Evolutionary conservation across 2,797 vertebrate species (phyloP).

Genomic region (Galago senegalensis): DNA sequence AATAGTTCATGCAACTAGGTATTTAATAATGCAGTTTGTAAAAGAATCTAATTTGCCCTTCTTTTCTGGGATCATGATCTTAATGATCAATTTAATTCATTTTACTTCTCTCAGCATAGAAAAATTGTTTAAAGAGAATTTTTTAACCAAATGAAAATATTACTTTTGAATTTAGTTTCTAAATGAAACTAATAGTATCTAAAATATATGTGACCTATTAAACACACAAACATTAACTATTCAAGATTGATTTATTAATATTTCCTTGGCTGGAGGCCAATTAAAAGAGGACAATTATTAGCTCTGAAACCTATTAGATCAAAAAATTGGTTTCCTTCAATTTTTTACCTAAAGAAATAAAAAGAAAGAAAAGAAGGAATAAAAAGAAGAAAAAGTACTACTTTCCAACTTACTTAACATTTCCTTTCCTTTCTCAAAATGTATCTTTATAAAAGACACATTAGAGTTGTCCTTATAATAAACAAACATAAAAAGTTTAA

Average conservation of each 20-base stretch:
- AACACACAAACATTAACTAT: neutral
- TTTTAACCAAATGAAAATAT: conserved; percentile 6
- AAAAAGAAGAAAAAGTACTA: neutral
- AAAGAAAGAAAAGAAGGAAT: neutral
- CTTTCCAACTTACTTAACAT: conserved; percentile 24
- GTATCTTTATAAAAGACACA: neutral
- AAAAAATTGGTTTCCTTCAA: neutral
- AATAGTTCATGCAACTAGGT: neutral
- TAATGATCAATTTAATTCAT: neutral
- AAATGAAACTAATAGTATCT: neutral
- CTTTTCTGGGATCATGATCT: neutral
- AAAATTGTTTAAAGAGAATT: conserved; percentile 15
- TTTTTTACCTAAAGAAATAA: conserved; percentile 18
- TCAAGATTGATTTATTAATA: neutral
- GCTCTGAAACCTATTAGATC: neutral
- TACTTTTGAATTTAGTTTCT: conserved; percentile 5
- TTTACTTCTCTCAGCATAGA: conserved; percentile 22
- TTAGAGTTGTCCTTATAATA: neutral
- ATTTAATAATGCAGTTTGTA: neutral
- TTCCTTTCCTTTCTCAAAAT: neutral
- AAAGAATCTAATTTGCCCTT: neutral
- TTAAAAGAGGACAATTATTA: neutral
- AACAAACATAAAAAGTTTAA: neutral
- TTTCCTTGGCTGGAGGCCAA: neutral
- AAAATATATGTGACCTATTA: neutral